Base-by-base conservation (phyloP, 2,888 invertebrate genomes). In the Dyspetes luteomarginatus region DNA sequence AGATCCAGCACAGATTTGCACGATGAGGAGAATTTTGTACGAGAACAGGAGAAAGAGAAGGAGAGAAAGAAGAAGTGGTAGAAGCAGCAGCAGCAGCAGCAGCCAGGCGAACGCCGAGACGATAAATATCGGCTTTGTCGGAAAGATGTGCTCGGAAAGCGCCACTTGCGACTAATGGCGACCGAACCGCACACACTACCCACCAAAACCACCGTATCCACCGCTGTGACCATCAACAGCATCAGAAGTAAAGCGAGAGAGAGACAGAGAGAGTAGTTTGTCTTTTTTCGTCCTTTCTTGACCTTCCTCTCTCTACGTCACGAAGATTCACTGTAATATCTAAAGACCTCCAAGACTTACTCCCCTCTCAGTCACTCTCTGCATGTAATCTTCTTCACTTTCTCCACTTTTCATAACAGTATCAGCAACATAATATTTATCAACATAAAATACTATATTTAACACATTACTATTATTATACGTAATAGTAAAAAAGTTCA, bases 81-180 rank as follows among this genome's bases (percentile, higher is more conserved):
- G 56, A 30, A 56, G 56, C 12, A 62, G 68, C 3, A 24, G 68
- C 50, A 17, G 52, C 60, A 48, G 81, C 84, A 83, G 82, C 83
- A 85, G 84, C 84, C 85, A 84, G 80, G 82, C 81, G 80, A 77
- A 78, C 84, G 82, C 75, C 84, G 76, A 78, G 81, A 88, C 89
- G 89, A 91, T 91, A 91, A 91, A 91, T 91, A 91, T 91, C 88
- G 88, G 88, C 85, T 88, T 88, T 86, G 88, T 87, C 85, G 88
- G 87, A 89, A 88, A 90, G 88, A 87, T 87, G 88, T 87, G 88
- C 87, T 86, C 83, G 84, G 86, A 86, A 89, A 89, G 90, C 91
- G 88, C 90, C 91, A 90, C 90, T 91, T 91, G 91, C 90, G 88
- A 89, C 89, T 91, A 91, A 91, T 90, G 91, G 91, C 86, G 85